phyloP scores from a whole-genome alignment of 2,888 invertebrate genomes.

The Ectemnius lituratus region DNA sequence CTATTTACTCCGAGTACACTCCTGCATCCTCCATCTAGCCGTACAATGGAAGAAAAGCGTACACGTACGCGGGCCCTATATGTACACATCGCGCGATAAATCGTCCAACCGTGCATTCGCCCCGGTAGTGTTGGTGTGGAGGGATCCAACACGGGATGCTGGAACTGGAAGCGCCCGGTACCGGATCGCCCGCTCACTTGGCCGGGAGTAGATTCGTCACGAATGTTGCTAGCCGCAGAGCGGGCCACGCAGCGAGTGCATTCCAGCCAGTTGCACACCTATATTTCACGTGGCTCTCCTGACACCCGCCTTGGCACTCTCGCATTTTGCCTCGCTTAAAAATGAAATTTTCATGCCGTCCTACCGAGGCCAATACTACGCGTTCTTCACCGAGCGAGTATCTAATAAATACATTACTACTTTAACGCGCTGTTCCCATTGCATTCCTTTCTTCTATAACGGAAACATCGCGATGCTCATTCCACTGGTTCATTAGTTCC shows the following conservation, averaged over 20 bases:
- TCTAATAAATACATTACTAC: no score
- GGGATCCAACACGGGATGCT: no score
- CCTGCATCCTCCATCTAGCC: constrained; percentile 14
- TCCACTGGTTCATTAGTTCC: no score
- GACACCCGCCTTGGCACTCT: constrained; percentile 16
- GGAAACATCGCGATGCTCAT: no score
- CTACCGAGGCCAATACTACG: neutral
- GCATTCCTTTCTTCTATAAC: no score
- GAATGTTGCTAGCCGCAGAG: constrained; percentile 28
- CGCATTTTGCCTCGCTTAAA: constrained; percentile 26
- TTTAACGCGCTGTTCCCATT: no score
- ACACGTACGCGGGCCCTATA: constrained; percentile 12
- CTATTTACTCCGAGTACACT: constrained; percentile 37
- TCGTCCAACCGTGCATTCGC: constrained; percentile 36
- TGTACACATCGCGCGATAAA: constrained; percentile 36
- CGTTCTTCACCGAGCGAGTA: no score
- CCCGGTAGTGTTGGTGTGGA: constrained; percentile 13
- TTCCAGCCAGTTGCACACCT: constrained; percentile 32
- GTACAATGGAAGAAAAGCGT: constrained; percentile 20
- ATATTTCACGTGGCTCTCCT: constrained; percentile 42
- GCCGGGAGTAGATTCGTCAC: constrained; percentile 34
- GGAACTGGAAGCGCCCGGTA: neutral
- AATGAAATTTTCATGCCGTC: neutral
- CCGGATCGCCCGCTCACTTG: constrained; percentile 27
- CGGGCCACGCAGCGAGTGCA: constrained; percentile 36